Conservation (phyloP, 2,797 vertebrate genomes). For the Hafferia zeledoni region DNA sequence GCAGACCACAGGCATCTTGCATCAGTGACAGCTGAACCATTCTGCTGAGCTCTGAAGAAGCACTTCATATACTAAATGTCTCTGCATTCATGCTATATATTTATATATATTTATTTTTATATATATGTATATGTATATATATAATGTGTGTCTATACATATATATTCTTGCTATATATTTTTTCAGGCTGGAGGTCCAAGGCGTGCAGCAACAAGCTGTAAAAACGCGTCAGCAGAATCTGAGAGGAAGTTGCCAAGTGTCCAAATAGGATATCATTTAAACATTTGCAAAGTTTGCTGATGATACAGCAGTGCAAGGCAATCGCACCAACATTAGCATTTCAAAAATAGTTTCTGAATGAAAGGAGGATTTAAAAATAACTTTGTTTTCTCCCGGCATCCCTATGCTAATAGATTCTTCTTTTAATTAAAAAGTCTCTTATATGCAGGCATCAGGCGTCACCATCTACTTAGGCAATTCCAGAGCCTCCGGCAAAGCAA, state of each 20-base stretch:
- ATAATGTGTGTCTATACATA: too few relatives aligned
- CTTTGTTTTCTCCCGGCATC: constrained; percentile 30
- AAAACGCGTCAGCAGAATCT: constrained; percentile 46
- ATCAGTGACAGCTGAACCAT: not conserved
- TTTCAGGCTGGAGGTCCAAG: not conserved
- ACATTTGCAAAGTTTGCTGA: constrained; percentile 59
- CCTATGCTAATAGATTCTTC: constrained; percentile 50
- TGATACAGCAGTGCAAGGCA: constrained; percentile 42
- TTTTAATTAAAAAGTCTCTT: constrained; percentile 56
- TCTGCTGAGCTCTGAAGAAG: not conserved
- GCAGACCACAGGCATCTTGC: not conserved
- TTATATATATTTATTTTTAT: too few relatives aligned
- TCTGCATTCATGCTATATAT: not conserved
- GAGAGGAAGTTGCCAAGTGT: constrained; percentile 25
- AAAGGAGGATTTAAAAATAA: constrained; percentile 61
- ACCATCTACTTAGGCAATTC: not conserved
- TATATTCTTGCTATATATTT: not conserved
- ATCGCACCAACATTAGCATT: constrained; percentile 62
- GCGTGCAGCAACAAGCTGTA: constrained; percentile 16
- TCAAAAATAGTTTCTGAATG: constrained; percentile 69
- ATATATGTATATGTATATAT: too few relatives aligned
- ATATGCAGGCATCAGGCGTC: not conserved
- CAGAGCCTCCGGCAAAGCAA: not conserved
- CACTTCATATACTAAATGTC: not conserved
- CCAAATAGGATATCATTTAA: constrained; percentile 54